Base-by-base conservation (phyloP, 1,140 invertebrate species). In the Penaeus chinensis region DNA sequence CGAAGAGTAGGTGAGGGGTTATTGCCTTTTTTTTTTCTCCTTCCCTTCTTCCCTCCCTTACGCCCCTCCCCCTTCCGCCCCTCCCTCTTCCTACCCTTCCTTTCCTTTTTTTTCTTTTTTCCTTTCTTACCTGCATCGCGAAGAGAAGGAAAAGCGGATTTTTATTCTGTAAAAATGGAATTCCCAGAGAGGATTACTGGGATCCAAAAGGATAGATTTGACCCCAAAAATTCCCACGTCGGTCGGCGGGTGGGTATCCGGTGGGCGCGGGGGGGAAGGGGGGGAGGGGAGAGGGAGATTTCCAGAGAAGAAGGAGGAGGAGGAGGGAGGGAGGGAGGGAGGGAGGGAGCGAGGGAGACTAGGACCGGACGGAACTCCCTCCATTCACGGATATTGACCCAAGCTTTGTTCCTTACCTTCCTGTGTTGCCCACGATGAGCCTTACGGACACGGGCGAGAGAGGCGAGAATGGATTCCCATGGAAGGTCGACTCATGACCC, bases 141-240 rank as follows among this genome's bases (percentile, higher is more conserved):
- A 83, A 47, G 82, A 54, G 66, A 84, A 65, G 71, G 82, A 76
- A 74, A 84, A 84, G 82, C 82, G 82, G 82, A 84, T 84, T 65
- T 76, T 60, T 76, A 27, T 61, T 84, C 71, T 74, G 66, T 84
- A 54, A 84, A 84, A 84, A 22, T 69, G 47, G 82, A 81, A 84
- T 84, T 84, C 82, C 82, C 42, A 27, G 71, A 84, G 82, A 76
- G 69, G 69, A 84, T 84, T 61, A 84, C 24, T 27, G 69, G 82
- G 54, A 66, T 82, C 27, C 69, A 82, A 82, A 66, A 66, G 81
- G 81, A 84, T 84, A 84, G 76, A 84, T 76, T 62, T 84, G 66
- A 84, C 69, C 69, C 82, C 42, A 84, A 74, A 54, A 61, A 24
- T 76, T 84, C 69, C 42, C 82, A 84, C 69, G 82, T 69, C 27